These are phyloP conservation scores for Umimayanthus kanabou DNA, from an alignment of 92 coral and sea anemone genomes.

Conservation along the genomic window DNA sequence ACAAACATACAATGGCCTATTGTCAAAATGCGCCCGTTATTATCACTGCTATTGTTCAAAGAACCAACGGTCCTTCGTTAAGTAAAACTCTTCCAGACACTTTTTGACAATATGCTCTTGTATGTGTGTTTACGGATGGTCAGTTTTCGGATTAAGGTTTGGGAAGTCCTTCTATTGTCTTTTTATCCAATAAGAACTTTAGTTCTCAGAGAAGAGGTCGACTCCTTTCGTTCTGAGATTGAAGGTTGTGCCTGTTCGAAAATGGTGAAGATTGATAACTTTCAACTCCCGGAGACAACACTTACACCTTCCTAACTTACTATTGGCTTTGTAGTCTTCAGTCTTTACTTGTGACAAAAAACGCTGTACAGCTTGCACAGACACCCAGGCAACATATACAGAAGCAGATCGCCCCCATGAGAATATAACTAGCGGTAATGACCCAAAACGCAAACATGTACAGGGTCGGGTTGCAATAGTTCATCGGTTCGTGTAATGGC, in stretches of 20 bases:
- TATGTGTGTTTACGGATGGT: too few relatives aligned
- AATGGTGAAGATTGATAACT: background rate
- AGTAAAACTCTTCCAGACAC: too few relatives aligned
- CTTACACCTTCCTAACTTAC: too few relatives aligned
- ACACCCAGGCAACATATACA: conserved; percentile 98
- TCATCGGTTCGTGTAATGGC: conserved; percentile 78
- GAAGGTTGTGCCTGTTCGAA: too few relatives aligned
- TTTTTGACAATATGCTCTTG: too few relatives aligned
- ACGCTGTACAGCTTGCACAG: conserved; percentile 98
- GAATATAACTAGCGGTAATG: conserved; percentile 95
- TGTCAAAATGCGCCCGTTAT: background rate
- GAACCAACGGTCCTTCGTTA: background rate
- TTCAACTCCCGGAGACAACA: background rate
- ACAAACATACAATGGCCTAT: background rate
- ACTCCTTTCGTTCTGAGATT: too few relatives aligned
- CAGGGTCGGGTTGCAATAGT: conserved; percentile 97
- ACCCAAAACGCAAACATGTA: conserved; percentile 99
- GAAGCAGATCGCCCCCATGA: conserved; percentile 98
- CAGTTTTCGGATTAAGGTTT: too few relatives aligned
- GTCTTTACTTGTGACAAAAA: conserved; percentile 96
- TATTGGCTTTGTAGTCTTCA: conserved; percentile 15
- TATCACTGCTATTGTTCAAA: background rate
- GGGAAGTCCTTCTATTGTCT: too few relatives aligned
- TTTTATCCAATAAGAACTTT: background rate
- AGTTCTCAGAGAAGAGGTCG: too few relatives aligned